Base-by-base conservation (phyloP, 2,888 invertebrate species). In the Oegoconia quadripuncta region DNA sequence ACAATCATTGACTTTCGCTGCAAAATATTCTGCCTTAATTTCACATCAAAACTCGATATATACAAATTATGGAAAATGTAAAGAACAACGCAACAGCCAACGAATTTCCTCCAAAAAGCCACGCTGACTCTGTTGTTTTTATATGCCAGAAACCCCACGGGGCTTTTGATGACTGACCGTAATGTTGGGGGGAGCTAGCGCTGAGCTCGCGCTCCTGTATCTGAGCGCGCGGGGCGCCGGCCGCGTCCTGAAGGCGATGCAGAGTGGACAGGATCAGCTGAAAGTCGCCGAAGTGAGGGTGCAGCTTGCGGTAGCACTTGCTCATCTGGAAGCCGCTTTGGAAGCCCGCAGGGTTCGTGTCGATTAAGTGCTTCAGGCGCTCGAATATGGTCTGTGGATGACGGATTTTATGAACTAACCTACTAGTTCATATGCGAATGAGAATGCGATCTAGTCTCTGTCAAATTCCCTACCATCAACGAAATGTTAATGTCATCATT, bases 251-350 rank as follows among this genome's bases (percentile, higher is more conserved):
- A 0, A 76, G 18, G 1, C 39, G 35, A 37, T 81, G 74, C 8
- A 78, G 44, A 0, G 68, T 66, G 0, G 60, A 42, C 49, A 73
- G 32, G 0, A 83, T 69, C 11, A 80, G 28, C 31, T 74, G 67
- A 54, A 78, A 81, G 60, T 84, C 84, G 0, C 59, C 69, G 38
- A 61, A 65, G 48, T 83, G 82, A 0, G 83, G 81, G 37, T 78
- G 66, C 5, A 39, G 41, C 29, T 55, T 62, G 0, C 82, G 70
- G 49, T 74, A 75, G 1, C 30, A 18, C 13, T 48, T 49, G 18
- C 59, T 74, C 25, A 77, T 39, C 11, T 46, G 40, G 47, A 61
- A 68, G 17, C 61, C 52, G 0, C 46, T 50, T 2, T 48, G 44
- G 0, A 44, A 2, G 0, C 39, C 22, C 0, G 54, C 53, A 0